These are phyloP conservation scores for Cyaniris semiargus DNA, from an alignment of 2,888 invertebrate genomes.

Conservation along the genomic window DNA sequence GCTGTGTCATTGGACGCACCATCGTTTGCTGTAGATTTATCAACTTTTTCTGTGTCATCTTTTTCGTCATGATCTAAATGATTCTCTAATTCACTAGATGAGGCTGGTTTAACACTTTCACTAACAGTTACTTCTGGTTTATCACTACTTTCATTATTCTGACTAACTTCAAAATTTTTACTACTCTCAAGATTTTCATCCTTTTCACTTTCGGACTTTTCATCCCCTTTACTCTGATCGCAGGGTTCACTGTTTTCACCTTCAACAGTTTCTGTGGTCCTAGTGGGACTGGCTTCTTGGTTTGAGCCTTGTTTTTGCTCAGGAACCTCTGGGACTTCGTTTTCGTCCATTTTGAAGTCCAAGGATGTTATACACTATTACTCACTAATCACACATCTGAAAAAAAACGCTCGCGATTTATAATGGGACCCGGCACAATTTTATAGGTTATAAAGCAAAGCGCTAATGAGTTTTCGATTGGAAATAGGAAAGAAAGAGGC, in stretches of 20 bases:
- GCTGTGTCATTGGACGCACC: neutral
- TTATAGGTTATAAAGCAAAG: constrained; percentile 64
- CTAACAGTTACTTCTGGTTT: constrained; percentile 39
- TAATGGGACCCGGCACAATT: constrained; percentile 61
- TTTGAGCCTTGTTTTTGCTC: constrained; percentile 46
- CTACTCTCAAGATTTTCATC: constrained; percentile 35
- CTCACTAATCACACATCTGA: constrained; percentile 57
- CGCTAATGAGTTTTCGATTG: constrained; percentile 26
- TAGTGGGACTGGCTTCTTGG: constrained; percentile 29
- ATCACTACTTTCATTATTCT: constrained; percentile 34
- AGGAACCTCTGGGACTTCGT: constrained; percentile 54
- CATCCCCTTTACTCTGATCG: neutral
- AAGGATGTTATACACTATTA: constrained; percentile 45
- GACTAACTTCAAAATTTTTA: constrained; percentile 30
- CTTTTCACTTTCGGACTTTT: constrained; percentile 36
- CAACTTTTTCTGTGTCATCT: constrained; percentile 51
- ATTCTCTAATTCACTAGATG: constrained; percentile 54
- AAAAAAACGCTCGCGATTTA: constrained; percentile 46
- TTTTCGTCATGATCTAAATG: constrained; percentile 59
- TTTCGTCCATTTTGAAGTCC: constrained; percentile 67
- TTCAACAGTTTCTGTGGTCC: neutral
- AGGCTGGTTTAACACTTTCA: constrained; percentile 44
- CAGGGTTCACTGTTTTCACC: neutral
- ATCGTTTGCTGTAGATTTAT: constrained; percentile 38
- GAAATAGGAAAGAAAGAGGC: neutral